These are phyloP conservation scores for Scotopteryx bipunctaria DNA, from an alignment of 2,888 invertebrate genomes.

Conservation along the genomic window DNA sequence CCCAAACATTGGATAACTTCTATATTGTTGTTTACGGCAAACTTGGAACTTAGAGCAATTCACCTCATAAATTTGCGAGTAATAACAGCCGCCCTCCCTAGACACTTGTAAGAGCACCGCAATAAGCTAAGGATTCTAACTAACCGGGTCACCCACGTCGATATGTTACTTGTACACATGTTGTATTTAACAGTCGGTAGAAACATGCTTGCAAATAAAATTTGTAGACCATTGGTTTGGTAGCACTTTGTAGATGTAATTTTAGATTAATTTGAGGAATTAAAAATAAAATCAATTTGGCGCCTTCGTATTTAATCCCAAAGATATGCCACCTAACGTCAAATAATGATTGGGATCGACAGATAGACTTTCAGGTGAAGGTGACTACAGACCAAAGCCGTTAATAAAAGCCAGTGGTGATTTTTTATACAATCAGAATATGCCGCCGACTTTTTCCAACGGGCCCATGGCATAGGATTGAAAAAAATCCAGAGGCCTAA, in stretches of 20 bases:
- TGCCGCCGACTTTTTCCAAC: no score
- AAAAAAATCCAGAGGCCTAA: no score
- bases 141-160: slow-evolving; percentile 52
- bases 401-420: no score
- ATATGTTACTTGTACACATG: slow-evolving; percentile 33
- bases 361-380: no score
- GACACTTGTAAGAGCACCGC: slow-evolving; percentile 76
- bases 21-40: slow-evolving; percentile 79
- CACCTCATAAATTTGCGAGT: slow-evolving; percentile 77
- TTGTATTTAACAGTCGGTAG: slow-evolving; percentile 21
- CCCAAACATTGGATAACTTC: slow-evolving; percentile 73
- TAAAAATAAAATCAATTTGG: no score
- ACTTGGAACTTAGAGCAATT: slow-evolving; percentile 77
- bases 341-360: no score
- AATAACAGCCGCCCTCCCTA: slow-evolving; percentile 79
- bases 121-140: slow-evolving; percentile 65
- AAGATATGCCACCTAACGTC: no score
- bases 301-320: no score
- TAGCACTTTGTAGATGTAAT: neutral
- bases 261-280: neutral
- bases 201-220: neutral
- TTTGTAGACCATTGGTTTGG: neutral
- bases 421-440: no score
- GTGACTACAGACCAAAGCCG: no score
- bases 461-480: no score